These are phyloP conservation scores for Sebastes itinus DNA, from an alignment of 2,797 vertebrate species.

Conservation along the genomic window DNA sequence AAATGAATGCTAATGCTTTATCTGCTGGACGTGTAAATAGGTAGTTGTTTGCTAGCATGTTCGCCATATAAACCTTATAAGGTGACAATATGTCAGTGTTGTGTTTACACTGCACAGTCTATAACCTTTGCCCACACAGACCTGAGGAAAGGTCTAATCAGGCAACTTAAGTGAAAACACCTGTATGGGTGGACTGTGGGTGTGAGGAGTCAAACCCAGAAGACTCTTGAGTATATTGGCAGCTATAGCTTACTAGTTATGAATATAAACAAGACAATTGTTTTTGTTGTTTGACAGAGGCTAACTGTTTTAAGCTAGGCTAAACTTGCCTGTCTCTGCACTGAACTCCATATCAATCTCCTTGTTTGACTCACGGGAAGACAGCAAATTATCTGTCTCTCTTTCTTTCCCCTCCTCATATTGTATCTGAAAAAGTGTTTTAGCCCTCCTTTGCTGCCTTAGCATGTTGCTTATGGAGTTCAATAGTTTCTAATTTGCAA, in stretches of 20 bases:
- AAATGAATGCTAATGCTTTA: background rate
- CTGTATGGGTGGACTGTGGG: too few relatives aligned
- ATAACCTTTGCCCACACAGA: background rate
- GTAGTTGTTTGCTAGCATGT: background rate
- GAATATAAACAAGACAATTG: background rate
- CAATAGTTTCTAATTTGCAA: slow-evolving; percentile 47
- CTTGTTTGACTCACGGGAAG: slow-evolving; percentile 13
- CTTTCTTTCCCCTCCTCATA: background rate
- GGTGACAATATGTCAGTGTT: background rate
- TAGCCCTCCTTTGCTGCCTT: slow-evolving; percentile 9
- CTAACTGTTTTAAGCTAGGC: slow-evolving; percentile 16
- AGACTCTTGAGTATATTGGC: background rate
- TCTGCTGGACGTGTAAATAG: background rate
- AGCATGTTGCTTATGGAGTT: slow-evolving; percentile 30
- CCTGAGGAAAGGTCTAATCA: too few relatives aligned
- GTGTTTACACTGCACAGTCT: background rate
- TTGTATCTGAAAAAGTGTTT: slow-evolving; percentile 15
- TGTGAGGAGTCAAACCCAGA: background rate
- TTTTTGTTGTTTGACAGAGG: slow-evolving; percentile 3
- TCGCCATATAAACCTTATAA: background rate
- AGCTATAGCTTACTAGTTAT: background rate
- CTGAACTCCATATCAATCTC: background rate
- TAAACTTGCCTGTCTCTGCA: slow-evolving; percentile 1
- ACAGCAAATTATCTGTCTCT: background rate
- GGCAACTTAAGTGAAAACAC: background rate